Evolutionary conservation across 1,140 invertebrate species (phyloP).

Genomic region (Drosophila sechellia): DNA sequence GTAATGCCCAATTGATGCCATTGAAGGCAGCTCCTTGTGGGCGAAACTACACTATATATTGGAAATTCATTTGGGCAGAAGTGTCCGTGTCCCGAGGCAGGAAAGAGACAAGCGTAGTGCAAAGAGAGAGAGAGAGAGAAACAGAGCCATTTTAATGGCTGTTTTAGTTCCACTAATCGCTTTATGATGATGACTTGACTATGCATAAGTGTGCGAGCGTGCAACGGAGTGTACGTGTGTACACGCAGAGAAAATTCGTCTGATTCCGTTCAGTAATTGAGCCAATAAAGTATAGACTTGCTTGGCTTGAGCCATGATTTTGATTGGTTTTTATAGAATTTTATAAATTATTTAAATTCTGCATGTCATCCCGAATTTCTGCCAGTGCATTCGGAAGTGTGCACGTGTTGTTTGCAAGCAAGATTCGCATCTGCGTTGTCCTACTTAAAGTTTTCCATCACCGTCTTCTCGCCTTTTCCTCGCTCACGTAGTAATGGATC

Average conservation of each 20-base stretch:
- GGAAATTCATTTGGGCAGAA: slow-evolving; percentile 51
- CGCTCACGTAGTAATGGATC: slow-evolving; percentile 46
- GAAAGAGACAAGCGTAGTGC: not conserved
- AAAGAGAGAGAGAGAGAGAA: not conserved
- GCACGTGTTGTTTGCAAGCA: slow-evolving; percentile 26
- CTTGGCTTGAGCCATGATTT: too few species aligned
- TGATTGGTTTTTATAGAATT: too few species aligned
- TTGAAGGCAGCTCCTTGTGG: not conserved
- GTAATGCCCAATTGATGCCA: slow-evolving; percentile 3
- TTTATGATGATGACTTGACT: slow-evolving; percentile 74
- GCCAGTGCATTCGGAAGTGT: slow-evolving; percentile 1
- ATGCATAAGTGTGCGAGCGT: slow-evolving; percentile 26
- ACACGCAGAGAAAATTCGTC: not conserved
- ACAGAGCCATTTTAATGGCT: slow-evolving; percentile 72
- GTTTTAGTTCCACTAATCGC: slow-evolving; percentile 75
- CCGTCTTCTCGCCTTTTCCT: slow-evolving; percentile 4
- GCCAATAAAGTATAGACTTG: too few species aligned
- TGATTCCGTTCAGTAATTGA: too few species aligned
- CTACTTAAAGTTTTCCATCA: slow-evolving; percentile 59
- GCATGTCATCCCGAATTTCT: not conserved
- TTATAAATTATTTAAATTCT: too few species aligned
- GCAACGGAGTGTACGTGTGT: slow-evolving; percentile 13
- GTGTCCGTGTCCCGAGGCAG: not conserved
- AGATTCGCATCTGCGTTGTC: slow-evolving; percentile 54
- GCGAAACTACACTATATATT: slow-evolving; percentile 21